Base-by-base conservation (phyloP, 37 sponge, comb jelly and placozoan species). In the Ianthella basta region DNA sequence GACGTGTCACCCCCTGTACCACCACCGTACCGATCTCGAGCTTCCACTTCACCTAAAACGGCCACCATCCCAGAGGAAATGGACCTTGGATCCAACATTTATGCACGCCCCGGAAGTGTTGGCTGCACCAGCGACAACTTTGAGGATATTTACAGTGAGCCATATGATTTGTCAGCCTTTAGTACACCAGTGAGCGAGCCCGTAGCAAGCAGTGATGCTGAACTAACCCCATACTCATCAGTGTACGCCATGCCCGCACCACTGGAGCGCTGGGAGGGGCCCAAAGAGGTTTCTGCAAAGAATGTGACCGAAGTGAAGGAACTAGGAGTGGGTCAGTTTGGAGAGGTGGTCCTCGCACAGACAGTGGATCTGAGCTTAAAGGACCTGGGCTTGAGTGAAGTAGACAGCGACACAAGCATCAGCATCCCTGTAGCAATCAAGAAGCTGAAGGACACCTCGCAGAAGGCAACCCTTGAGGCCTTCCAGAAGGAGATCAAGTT, bases 401-500 rank as follows among this genome's bases (percentile, higher is more conserved):
- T 0, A 14, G n/a, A 50, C 4, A 59, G 55, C 55, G 70, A 72
- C 63, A 78, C 34, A 18, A 84, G 29, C 56, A 53, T 80, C 2
- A 34, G 65, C 21, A 74, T 91, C 20, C 63, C 59, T 37, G 94
- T 94, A 15, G 94, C 94, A 8, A 86, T 94, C 29, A 94, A 94
- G 87, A 88, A 84, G 41, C 89, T 94, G 60, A 83, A 81, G 57
- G 20, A 60, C 0, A 83, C 83, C 19, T 86, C 84, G 0, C 50
- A 83, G 33, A 34, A 55, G 24, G 24, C 59, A 16, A 61, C 85
- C 1, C 67, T 66, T 1, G 83, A 90, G 54, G 37, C 72, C 12
- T 94, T 94, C 80, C 89, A 91, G 36, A 91, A 94, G 77, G 94
- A 94, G 55, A 87, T 94, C 60, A 90, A 91, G 54, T 94, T 94